Evolutionary conservation across 2,888 invertebrate species (phyloP), one percentile per base, ranked within the genome.

Genomic region (Hirtodrosophila histrioides): DNA sequence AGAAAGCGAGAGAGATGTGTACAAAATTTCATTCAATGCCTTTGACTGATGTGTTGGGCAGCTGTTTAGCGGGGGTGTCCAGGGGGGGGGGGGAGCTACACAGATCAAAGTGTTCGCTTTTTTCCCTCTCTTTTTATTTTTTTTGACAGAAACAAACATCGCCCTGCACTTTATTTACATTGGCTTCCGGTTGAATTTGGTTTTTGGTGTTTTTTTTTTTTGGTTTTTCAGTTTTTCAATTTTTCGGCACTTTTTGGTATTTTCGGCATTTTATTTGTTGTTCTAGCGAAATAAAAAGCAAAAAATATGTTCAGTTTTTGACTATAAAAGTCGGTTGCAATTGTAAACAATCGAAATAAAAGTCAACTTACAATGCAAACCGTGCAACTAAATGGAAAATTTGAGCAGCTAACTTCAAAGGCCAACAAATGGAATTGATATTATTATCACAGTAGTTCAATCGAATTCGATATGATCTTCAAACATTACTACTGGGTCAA

Each of bases 81-180:
- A 23, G 36, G 50, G 44, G 71, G 70, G 56, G 36, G 50, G 44
- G 71, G 70, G 56, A 50, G 37, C 36, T 54, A 48, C 27, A 65
- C 70, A 82, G 88, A 82, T 82, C 82, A 82, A 82, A 82, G 82
- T 86, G 73, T 76, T 82, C 46, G 62, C 44, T 33, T 44, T 44
- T 64, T 46, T 64, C 9, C 23, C 12, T 33, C 50, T 50, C 10
- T 40, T 48, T 31, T 33, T n/a, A n/a, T n/a, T 49, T 64, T 84
- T 78, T 76, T 84, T 81, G 88, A 84, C 86, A 86, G 86, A 88
- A 86, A 84, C 84, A 84, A 84, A 84, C 88, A 84, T 81, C 51
- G 69, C 58, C 44, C 61, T 61, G 81, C 87, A 84, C 67, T 84
- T 88, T 84, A 84, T 84, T 84, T 84, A 84, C 84, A 88, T 84